These are phyloP conservation scores for Lamellibrachia columna DNA, from an alignment of 2,888 invertebrate species.

Conservation along the genomic window DNA sequence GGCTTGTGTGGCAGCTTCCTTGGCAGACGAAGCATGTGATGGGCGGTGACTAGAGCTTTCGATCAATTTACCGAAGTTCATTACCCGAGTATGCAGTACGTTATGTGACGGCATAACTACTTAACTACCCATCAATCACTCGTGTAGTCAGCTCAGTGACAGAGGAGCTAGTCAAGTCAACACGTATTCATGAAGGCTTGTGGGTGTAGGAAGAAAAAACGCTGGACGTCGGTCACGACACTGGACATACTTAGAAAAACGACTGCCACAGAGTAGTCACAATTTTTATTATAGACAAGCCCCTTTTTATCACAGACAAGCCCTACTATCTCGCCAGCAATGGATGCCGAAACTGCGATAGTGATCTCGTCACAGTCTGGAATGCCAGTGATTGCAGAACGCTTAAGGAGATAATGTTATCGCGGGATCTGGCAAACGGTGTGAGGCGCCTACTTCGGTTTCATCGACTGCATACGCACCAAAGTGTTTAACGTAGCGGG, in stretches of 20 bases:
- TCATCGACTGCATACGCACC: neutral
- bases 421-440: neutral
- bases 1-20: neutral
- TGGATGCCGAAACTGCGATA: neutral
- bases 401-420: neutral
- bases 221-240: neutral
- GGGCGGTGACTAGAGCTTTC: neutral
- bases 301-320: neutral
- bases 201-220: neutral
- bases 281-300: neutral
- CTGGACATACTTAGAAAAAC: neutral
- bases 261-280: neutral
- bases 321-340: neutral
- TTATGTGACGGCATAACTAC: neutral
- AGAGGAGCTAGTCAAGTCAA: neutral
- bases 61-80: neutral
- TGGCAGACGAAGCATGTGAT: neutral
- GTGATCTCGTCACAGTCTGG: conserved; percentile 5
- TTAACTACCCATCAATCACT: neutral
- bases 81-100: neutral
- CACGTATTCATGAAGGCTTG: neutral
- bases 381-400: neutral
- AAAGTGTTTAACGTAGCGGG: neutral
- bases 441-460: neutral
- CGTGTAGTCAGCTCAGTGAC: neutral